A percentile compares a stretch with the other conserved stretches of the same genome.
phyloP scores from a whole-genome alignment of 2,113 vertebrate genomes.

The Rhinogobius similis region DNA sequence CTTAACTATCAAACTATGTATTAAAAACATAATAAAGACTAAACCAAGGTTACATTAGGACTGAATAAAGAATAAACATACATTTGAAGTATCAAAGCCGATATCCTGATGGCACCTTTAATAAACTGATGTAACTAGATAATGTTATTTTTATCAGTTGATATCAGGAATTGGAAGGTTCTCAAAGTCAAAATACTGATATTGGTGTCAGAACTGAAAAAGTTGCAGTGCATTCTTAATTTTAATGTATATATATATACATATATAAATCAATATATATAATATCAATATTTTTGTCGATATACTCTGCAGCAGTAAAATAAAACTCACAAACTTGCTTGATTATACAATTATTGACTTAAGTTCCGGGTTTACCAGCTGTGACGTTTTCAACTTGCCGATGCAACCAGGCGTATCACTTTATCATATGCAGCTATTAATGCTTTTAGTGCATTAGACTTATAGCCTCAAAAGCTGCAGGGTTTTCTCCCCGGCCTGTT shows the following conservation, averaged over 20 bases:
- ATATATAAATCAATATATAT: background rate
- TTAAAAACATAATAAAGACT: too few species aligned
- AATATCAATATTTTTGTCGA: background rate
- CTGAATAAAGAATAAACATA: too few species aligned
- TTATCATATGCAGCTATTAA: constrained; percentile 50
- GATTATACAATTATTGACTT: constrained; percentile 17
- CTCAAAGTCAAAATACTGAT: too few species aligned
- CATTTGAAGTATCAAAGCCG: too few species aligned
- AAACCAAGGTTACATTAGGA: too few species aligned
- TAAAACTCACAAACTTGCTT: background rate
- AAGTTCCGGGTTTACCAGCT: constrained; percentile 39
- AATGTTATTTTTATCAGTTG: too few species aligned
- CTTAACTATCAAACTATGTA: too few species aligned
- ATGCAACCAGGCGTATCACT: constrained; percentile 53
- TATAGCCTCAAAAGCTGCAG: constrained; percentile 27
- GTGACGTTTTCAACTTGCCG: constrained; percentile 63
- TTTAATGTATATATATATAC: too few species aligned
- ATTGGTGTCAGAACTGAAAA: background rate
- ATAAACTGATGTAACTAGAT: too few species aligned
- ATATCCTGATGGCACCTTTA: too few species aligned
- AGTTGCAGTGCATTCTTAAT: too few species aligned
- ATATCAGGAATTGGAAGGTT: too few species aligned
- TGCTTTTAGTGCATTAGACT: constrained; percentile 49
- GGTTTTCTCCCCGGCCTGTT: constrained; percentile 43
- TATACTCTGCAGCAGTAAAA: background rate